Evolutionary conservation across 2,113 vertebrate species (phyloP).

Genomic region (Rhizomys pruinosus): DNA sequence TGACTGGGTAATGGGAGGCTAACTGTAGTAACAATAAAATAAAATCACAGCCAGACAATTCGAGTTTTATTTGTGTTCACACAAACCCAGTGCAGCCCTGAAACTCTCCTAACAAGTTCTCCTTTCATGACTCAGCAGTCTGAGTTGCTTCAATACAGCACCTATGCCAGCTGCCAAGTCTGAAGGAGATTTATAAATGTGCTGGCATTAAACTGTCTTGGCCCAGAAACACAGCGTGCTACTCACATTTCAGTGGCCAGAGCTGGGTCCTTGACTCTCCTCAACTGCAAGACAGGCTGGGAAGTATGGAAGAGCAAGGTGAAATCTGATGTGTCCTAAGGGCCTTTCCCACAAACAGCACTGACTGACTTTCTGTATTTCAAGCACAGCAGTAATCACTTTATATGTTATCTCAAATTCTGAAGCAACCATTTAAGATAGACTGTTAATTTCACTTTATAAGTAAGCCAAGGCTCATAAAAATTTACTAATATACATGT

Average conservation of each 20-base stretch:
- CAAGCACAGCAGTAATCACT: background rate
- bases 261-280: background rate
- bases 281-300: background rate
- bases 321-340: background rate
- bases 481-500: conserved; percentile 30
- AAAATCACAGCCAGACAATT: background rate
- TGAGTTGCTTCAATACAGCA: background rate
- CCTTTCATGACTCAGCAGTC: conserved; percentile 12
- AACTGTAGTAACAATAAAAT: background rate
- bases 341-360: background rate
- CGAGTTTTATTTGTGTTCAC: conserved; percentile 18
- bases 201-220: background rate
- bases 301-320: background rate
- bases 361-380: background rate
- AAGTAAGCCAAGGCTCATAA: conserved; percentile 14
- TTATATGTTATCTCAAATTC: conserved; percentile 17
- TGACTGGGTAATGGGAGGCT: background rate
- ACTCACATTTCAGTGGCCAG: background rate
- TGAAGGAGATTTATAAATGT: background rate
- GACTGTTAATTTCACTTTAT: conserved; percentile 49
- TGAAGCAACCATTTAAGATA: conserved; percentile 16
- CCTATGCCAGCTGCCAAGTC: background rate
- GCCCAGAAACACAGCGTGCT: background rate
- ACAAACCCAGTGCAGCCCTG: background rate
- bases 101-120: background rate